phyloP scores from a whole-genome alignment of 2,797 vertebrate genomes.

The Cryptoblepharus egeriae region DNA sequence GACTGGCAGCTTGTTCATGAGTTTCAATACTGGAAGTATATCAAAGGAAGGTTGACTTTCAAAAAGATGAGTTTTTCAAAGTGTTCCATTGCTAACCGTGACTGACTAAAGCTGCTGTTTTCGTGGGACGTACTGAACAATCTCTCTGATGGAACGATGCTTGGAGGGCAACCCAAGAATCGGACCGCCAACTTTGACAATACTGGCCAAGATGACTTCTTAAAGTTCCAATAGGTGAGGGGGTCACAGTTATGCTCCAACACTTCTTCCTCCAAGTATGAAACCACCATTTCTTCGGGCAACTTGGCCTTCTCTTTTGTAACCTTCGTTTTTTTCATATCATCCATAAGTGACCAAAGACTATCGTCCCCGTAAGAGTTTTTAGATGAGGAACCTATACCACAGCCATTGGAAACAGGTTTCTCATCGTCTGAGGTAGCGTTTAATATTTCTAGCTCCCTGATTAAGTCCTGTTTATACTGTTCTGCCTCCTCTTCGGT shows the following conservation, averaged over 20 bases:
- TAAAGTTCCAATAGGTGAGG: conserved; percentile 97
- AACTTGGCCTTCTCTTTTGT: conserved; percentile 86
- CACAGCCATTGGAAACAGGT: conserved; percentile 85
- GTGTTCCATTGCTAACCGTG: conserved; percentile 91
- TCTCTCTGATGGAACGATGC: conserved; percentile 92
- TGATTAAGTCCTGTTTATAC: conserved; percentile 94
- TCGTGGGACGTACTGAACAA: conserved; percentile 92
- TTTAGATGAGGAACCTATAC: conserved; percentile 79
- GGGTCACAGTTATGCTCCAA: conserved; percentile 98
- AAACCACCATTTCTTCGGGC: conserved; percentile 90
- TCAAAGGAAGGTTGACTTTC: conserved; percentile 97
- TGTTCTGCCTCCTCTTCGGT: conserved; percentile 94
- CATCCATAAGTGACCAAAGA: conserved; percentile 94
- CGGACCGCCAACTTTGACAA: conserved; percentile 93
- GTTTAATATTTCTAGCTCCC: conserved; percentile 88
- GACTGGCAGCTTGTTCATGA: conserved; percentile 65
- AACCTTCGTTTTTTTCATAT: conserved; percentile 87
- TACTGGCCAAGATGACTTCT: conserved; percentile 93
- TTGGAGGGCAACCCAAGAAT: conserved; percentile 95
- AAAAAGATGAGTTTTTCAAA: conserved; percentile 96
- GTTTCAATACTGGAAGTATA: conserved; percentile 97
- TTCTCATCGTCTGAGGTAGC: conserved; percentile 88
- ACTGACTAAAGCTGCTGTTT: conserved; percentile 88
- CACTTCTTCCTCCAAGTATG: conserved; percentile 96
- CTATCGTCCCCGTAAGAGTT: conserved; percentile 81